These are phyloP conservation scores for Atta cephalotes DNA, from an alignment of 1,140 invertebrate species.

Conservation along the genomic window DNA sequence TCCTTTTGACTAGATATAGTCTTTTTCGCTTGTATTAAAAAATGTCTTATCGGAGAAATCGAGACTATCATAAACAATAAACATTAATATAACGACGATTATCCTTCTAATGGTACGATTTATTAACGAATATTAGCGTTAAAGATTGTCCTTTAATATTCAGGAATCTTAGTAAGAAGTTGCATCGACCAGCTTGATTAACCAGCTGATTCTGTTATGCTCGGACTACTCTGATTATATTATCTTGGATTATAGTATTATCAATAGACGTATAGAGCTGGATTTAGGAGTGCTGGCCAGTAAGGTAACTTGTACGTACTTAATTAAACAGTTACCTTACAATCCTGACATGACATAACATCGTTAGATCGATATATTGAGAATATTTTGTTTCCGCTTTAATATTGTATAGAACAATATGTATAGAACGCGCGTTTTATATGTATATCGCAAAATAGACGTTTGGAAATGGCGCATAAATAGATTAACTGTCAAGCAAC, in stretches of 20 bases:
- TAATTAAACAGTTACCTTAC: not conserved
- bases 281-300: constrained; percentile 2
- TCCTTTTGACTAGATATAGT: too few relatives aligned
- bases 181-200: constrained; percentile 41
- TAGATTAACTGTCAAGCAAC: constrained; percentile 32
- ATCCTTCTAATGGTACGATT: constrained; percentile 10
- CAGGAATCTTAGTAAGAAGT: constrained; percentile 5
- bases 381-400: not conserved
- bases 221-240: constrained; percentile 12
- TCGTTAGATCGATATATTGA: not conserved
- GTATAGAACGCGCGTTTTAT: not conserved
- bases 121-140: not conserved
- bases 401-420: constrained; percentile 11
- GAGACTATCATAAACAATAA: constrained; percentile 11
- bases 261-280: constrained; percentile 23
- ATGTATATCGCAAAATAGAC: not conserved
- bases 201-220: constrained; percentile 30
- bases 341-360: not conserved
- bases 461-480: constrained; percentile 28
- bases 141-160: constrained; percentile 11
- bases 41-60: not conserved
- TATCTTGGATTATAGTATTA: constrained; percentile 17
- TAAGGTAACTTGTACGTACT: constrained; percentile 12
- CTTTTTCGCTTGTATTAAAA: too few relatives aligned
- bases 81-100: not conserved